Conservation (phyloP, 1,140 invertebrate species). For the Paraescarpia echinospica region DNA sequence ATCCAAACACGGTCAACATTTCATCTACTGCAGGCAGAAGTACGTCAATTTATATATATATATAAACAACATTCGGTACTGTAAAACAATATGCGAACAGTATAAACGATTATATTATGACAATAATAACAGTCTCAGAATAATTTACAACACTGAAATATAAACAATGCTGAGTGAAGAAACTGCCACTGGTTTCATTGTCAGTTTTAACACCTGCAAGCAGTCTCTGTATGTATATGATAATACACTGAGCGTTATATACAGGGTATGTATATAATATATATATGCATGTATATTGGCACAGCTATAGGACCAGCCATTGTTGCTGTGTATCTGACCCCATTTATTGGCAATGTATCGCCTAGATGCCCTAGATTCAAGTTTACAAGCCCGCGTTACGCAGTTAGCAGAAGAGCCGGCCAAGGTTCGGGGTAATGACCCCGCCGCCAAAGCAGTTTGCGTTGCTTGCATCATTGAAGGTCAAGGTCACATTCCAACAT, state of each 20-base stretch:
- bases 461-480: background rate
- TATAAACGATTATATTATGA: background rate
- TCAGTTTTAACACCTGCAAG: background rate
- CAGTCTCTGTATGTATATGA: background rate
- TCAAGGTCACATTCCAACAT: conserved; percentile 41
- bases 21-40: background rate
- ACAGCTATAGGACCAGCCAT: background rate
- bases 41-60: background rate
- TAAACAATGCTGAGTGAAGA: background rate
- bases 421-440: too few relatives aligned
- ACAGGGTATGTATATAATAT: background rate
- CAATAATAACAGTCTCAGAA: background rate
- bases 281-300: background rate
- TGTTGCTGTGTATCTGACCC: background rate
- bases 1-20: background rate
- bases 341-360: background rate
- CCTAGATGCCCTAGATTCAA: background rate
- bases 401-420: background rate
- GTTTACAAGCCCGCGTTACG: background rate
- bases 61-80: background rate
- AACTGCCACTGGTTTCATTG: background rate
- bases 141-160: conserved; percentile 6
- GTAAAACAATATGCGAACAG: background rate
- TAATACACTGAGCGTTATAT: background rate
- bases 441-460: too few relatives aligned